phyloP scores from a whole-genome alignment of 2,797 vertebrate genomes.

The Aulostomus chinensis region DNA sequence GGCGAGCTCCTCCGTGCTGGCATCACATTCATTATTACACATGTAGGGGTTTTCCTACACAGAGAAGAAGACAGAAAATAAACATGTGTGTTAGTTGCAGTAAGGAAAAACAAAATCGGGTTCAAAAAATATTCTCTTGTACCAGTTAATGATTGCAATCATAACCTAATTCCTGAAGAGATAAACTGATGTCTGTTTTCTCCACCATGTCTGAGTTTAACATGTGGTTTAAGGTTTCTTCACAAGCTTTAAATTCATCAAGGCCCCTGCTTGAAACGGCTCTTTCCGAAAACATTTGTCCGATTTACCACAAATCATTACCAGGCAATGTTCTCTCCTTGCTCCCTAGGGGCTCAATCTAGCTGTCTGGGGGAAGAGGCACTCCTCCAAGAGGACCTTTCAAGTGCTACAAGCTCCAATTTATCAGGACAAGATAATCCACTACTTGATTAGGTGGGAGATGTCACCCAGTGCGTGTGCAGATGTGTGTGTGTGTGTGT shows the following conservation, averaged over 20 bases:
- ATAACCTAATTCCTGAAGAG: slow-evolving; percentile 1
- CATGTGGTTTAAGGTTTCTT: slow-evolving; percentile 9
- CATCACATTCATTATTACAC: slow-evolving; percentile 99
- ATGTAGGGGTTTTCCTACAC: slow-evolving; percentile 97
- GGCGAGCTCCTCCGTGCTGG: slow-evolving; percentile 91
- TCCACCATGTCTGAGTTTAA: slow-evolving; percentile 2
- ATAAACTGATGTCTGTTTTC: background rate
- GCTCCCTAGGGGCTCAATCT: slow-evolving; percentile 78
- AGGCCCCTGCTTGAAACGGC: slow-evolving; percentile 52
- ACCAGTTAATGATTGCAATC: slow-evolving; percentile 8
- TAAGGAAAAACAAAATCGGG: too few relatives aligned
- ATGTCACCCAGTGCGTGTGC: slow-evolving; percentile 64
- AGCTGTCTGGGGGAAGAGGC: slow-evolving; percentile 73
- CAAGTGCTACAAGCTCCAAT: slow-evolving; percentile 77
- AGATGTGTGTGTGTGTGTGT: slow-evolving; percentile 21
- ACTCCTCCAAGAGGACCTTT: slow-evolving; percentile 78
- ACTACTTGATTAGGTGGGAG: slow-evolving; percentile 81
- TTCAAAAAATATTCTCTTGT: too few relatives aligned
- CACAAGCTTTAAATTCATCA: slow-evolving; percentile 65
- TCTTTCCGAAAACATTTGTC: slow-evolving; percentile 81
- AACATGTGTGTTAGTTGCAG: slow-evolving; percentile 5
- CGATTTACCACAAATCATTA: slow-evolving; percentile 83
- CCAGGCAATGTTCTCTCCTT: slow-evolving; percentile 65
- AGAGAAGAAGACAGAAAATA: slow-evolving; percentile 27
- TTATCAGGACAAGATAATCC: slow-evolving; percentile 86